Evolutionary conservation across 2,797 vertebrate genomes (phyloP), one percentile per base, ranked within the genome.

Genomic region (Oceanodroma leucorhoa): DNA sequence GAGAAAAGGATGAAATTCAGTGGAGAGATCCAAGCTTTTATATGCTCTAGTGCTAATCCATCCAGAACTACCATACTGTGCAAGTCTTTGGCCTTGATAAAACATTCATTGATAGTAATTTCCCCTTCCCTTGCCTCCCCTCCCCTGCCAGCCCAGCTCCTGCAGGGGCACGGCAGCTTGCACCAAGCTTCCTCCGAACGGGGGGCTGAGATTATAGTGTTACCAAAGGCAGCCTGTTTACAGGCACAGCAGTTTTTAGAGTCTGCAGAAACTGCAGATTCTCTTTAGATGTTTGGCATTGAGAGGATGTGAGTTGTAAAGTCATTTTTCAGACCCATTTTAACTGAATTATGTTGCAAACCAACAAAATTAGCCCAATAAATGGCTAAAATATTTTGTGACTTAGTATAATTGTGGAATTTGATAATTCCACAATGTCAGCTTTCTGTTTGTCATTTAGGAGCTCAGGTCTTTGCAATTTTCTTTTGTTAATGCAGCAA

Each of bases 11-110:
- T 92, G 60, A 70, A 77, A 83, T 64, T 66, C 53, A 50, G 21
- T 51, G 30, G 18, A 70, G 51, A 90, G 2, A 76, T 62, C 43
- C 40, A 83, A 80, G 30, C 36, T 66, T 87, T 93, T 84, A 60
- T 66, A 84, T 71, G 26, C 57, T 77, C 2, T 58, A 54, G 20
- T 61, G 64, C n/a, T 92, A 91, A 90, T 91, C 55, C 61, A 75
- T 43, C 45, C 87, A 69, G 53, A 91, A 91, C 70, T 78, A 78
- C 40, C 72, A 90, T 24, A 82, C 82, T 87, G 84, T 78, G 79
- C 41, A 77, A 83, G 30, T 32, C 90, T 94, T 75, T 76, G 29
- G 54, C 86, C 81, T 83, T 73, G 73, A 75, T 92, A 83, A 94
- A 96, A 75, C 67, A 71, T 87, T 81, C 11, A 90, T 46, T 69